A percentile compares a stretch with the other conserved stretches of the same genome.
Evolutionary conservation across 2,797 vertebrate genomes (phyloP).

Genomic region (Amblyraja radiata): DNA sequence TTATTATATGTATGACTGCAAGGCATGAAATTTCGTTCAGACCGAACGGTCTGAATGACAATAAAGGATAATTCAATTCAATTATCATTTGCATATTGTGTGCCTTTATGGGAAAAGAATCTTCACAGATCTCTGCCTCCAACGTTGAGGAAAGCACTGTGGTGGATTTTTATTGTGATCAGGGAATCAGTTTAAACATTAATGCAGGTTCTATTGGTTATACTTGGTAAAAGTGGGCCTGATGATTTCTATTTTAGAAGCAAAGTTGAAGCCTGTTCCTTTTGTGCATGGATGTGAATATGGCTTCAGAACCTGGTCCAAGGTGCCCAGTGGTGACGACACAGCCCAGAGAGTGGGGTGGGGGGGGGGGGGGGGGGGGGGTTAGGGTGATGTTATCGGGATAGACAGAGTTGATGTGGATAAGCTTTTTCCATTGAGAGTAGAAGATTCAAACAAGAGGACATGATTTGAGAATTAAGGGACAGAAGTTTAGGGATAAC

Average conservation of each 20-base stretch:
- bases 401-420: too few relatives aligned
- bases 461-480: too few relatives aligned
- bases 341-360: too few relatives aligned
- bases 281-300: not conserved
- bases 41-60: too few relatives aligned
- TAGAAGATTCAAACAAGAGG: too few relatives aligned
- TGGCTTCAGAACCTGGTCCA: not conserved
- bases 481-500: too few relatives aligned
- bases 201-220: not conserved
- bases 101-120: not conserved
- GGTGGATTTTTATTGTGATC: not conserved
- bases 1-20: too few relatives aligned
- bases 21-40: too few relatives aligned
- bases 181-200: not conserved
- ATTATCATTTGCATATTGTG: not conserved
- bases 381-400: too few relatives aligned
- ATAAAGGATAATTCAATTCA: too few relatives aligned
- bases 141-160: not conserved
- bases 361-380: too few relatives aligned
- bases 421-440: too few relatives aligned
- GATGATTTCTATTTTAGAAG: not conserved
- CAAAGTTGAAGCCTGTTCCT: not conserved
- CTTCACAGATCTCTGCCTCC: not conserved
- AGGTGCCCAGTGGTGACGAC: not conserved
- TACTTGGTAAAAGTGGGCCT: not conserved